A percentile compares a stretch with the other conserved stretches of the same genome.
Evolutionary conservation across 1,140 invertebrate species (phyloP).

Genomic region (Eupristina koningsbergeri): DNA sequence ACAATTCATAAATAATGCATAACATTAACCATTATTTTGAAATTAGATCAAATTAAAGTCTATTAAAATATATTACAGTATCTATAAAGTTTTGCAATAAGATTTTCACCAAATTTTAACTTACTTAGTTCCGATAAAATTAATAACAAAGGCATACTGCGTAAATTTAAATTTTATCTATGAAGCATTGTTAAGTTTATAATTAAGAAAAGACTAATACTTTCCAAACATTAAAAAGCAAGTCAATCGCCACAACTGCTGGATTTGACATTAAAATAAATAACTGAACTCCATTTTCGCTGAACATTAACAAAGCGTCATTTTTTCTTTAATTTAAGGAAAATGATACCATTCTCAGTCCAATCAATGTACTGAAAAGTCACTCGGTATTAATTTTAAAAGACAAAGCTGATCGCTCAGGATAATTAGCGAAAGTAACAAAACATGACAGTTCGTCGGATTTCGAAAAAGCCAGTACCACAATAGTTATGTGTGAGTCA

Average conservation of each 20-base stretch:
- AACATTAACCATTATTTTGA: background rate
- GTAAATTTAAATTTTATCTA: background rate
- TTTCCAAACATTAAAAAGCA: background rate
- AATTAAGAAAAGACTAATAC: background rate
- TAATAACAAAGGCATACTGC: background rate
- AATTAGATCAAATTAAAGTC: slow-evolving; percentile 17
- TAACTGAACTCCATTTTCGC: background rate
- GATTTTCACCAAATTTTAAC: background rate
- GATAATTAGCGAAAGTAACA: no score
- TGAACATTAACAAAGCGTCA: background rate
- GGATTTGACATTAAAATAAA: background rate
- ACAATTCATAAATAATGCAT: slow-evolving; percentile 13
- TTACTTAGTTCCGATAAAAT: background rate
- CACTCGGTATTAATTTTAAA: no score
- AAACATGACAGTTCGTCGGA: no score
- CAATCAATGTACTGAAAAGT: background rate
- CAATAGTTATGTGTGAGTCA: background rate
- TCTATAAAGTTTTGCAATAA: slow-evolving; percentile 3
- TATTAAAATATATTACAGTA: slow-evolving; percentile 24
- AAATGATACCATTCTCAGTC: background rate
- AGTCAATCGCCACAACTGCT: background rate
- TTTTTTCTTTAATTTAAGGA: background rate
- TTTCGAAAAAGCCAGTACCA: background rate
- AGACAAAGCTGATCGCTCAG: no score
- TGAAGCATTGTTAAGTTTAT: background rate